phyloP scores from a whole-genome alignment of 2,888 invertebrate species.

The Buathra laborator region DNA sequence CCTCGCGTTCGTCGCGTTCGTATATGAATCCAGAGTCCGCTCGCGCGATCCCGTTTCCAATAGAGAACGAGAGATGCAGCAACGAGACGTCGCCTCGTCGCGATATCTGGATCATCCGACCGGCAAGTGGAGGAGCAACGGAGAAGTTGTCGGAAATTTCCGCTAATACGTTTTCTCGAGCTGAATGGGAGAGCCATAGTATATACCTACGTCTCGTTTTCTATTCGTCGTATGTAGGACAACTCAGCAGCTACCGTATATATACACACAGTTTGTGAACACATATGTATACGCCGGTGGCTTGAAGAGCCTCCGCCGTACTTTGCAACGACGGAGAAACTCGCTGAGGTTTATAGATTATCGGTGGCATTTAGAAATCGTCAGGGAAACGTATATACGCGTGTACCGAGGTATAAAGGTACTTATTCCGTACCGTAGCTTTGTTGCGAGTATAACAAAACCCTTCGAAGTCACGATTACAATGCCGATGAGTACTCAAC shows the following conservation, averaged over 20 bases:
- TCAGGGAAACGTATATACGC: constrained; percentile 20
- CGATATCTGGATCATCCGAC: constrained; percentile 63
- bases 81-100: constrained; percentile 35
- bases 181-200: constrained; percentile 55
- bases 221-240: constrained; percentile 55
- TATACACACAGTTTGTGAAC: not conserved
- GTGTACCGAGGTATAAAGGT: too few species aligned
- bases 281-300: not conserved
- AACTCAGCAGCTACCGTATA: constrained; percentile 5
- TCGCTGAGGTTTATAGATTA: constrained; percentile 51
- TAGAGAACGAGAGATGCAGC: constrained; percentile 37
- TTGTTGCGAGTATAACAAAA: not conserved
- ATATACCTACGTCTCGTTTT: constrained; percentile 60
- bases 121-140: constrained; percentile 24
- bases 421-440: not conserved
- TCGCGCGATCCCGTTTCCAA: constrained; percentile 56
- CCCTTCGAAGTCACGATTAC: not conserved
- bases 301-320: constrained; percentile 18
- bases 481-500: not conserved
- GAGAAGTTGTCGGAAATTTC: constrained; percentile 66
- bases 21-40: constrained; percentile 11
- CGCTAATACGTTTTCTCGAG: constrained; percentile 67
- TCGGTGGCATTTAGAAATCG: constrained; percentile 52
- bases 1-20: constrained; percentile 25
- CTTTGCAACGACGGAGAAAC: constrained; percentile 30